Base-by-base conservation (phyloP, 2,888 invertebrate species). In the Andrena bicolor region DNA sequence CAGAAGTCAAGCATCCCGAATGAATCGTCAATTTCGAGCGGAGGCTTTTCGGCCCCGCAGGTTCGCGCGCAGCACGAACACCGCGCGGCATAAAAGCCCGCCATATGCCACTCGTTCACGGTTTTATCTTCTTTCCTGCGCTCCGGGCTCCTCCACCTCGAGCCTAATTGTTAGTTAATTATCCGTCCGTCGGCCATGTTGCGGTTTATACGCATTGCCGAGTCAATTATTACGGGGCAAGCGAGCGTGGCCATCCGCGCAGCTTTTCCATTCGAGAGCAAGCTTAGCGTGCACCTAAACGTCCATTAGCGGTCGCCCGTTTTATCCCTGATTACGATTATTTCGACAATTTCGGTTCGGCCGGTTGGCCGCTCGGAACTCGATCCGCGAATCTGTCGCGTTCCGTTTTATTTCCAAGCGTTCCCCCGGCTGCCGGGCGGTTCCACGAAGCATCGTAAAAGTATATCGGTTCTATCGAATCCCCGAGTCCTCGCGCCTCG, bases 131-230 rank as follows among this genome's bases (percentile, higher is more conserved):
- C 53, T 56, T 63, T 71, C 71, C 76, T 84, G 84, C 80, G 74
- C 84, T 86, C 85, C 87, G 88, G 88, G 88, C 70, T 88, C 89
- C 87, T 87, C 90, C 90, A 90, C 90, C 91, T 89, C 90, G 90
- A 72, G 88, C 90, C 88, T 92, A 92, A 93, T 93, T 92, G 90
- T 92, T 92, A 90, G 91, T 92, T 93, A 92, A 93, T 93, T 93
- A 92, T 92, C 92, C 90, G 81, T 84, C 76, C 87, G 88, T 86
- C 90, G 88, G 91, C 91, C 90, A 91, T 92, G 87, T 85, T 92
- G 92, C 92, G 92, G 91, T 92, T 92, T 92, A 91, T 90, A 91
- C 91, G 91, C 90, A 90, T 91, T 91, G 91, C 91, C 89, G 89
- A 90, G 90, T 91, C 90, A 91, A 92, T 92, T 92, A 92, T 92